Evolutionary conservation across 1,140 invertebrate species (phyloP).

Genomic region (Sminthurides bifidus): DNA sequence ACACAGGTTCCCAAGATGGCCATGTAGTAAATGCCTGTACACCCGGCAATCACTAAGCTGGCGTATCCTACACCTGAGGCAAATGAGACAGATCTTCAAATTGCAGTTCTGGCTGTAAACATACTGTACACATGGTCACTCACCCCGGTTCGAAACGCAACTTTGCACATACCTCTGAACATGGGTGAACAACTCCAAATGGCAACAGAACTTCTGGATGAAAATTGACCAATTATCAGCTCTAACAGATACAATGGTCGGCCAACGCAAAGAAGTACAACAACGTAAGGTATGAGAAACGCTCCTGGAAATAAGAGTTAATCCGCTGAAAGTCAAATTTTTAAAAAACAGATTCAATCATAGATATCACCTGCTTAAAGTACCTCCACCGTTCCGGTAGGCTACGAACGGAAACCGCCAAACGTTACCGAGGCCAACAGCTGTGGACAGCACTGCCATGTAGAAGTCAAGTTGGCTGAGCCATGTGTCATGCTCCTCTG

Average conservation of each 20-base stretch:
- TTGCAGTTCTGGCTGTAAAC: no score
- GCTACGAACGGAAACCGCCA: conserved; percentile 34
- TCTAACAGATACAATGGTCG: conserved; percentile 33
- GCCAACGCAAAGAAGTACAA: conserved; percentile 34
- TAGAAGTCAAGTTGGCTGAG: no score
- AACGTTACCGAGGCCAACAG: no score
- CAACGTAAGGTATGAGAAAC: conserved; percentile 9
- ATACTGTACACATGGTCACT: not conserved
- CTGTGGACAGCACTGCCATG: no score
- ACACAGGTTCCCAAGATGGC: conserved; percentile 35
- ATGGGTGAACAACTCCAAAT: conserved; percentile 37
- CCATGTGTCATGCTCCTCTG: no score
- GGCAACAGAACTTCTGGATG: conserved; percentile 35
- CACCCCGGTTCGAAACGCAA: not conserved
- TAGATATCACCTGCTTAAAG: conserved; percentile 32
- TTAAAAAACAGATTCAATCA: not conserved
- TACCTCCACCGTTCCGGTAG: conserved; percentile 40
- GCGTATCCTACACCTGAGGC: conserved; percentile 38
- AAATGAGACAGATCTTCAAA: no score
- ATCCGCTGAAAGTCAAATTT: conserved; percentile 1
- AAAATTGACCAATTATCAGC: conserved; percentile 43
- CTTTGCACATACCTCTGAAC: conserved; percentile 34
- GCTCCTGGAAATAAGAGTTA: conserved; percentile 37
- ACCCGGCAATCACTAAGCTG: conserved; percentile 34
- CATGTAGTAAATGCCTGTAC: conserved; percentile 37